Percentiles rank a stretch among this genome's conserved stretches.
Conservation (phyloP, 2,113 vertebrate species). For the Hippoglossus stenolepis region DNA sequence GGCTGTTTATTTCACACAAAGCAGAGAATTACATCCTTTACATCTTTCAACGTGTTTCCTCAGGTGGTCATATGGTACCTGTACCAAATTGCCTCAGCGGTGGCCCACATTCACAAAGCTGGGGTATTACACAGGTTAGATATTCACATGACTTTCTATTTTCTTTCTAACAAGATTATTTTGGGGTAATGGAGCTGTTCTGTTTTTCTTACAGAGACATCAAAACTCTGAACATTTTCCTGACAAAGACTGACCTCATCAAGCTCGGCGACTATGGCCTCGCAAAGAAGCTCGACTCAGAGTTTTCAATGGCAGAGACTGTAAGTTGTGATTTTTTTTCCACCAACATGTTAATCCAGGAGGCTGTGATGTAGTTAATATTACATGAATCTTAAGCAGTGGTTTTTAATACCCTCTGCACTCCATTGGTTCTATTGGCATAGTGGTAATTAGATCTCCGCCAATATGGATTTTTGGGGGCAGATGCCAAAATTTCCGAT, state of each 20-base stretch:
- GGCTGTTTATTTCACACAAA: background rate
- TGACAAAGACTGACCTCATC: conserved; percentile 98
- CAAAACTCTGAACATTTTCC: conserved; percentile 99
- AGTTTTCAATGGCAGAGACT: conserved; percentile 97
- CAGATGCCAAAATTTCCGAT: no score
- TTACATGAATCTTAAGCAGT: no score
- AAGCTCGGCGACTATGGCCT: conserved; percentile 98
- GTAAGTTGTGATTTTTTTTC: conserved; percentile 78
- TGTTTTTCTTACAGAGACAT: conserved; percentile 88
- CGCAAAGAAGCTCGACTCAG: conserved; percentile 95
- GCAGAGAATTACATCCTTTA: background rate
- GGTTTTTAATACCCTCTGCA: no score
- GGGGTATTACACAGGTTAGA: conserved; percentile 94
- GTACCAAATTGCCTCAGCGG: conserved; percentile 97
- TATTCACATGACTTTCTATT: background rate
- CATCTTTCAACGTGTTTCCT: conserved; percentile 17
- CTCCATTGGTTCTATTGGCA: no score
- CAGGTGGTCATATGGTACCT: conserved; percentile 97
- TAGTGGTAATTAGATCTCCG: no score
- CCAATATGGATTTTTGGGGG: no score
- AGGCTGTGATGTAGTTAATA: background rate
- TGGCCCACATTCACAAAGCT: conserved; percentile 96
- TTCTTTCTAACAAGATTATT: background rate
- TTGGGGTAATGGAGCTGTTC: background rate
- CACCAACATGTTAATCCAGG: background rate